Conservation (phyloP, 2,888 invertebrate species). For the Sesia apiformis region DNA sequence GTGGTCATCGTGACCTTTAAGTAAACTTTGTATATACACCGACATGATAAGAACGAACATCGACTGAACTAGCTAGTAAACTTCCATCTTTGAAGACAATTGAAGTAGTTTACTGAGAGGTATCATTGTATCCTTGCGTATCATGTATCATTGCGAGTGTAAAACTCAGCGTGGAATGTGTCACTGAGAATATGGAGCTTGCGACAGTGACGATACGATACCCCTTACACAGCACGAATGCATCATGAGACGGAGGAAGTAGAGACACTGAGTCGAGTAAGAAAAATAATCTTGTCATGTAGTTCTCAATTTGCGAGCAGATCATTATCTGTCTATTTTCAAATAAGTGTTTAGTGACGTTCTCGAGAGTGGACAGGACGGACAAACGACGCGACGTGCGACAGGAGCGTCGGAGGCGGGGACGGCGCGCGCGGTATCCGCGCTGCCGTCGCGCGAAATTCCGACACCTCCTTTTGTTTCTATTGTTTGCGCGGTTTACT, state of each 20-base stretch:
- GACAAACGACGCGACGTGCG: background rate
- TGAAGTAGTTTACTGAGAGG: background rate
- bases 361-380: background rate
- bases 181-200: conserved; percentile 4
- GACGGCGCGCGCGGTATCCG: conserved; percentile 2
- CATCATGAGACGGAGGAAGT: conserved; percentile 15
- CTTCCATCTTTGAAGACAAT: background rate
- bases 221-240: conserved; percentile 2
- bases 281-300: conserved; percentile 5
- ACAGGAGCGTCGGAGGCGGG: conserved; percentile 1
- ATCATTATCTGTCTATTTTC: conserved; percentile 5
- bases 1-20: too few relatives aligned
- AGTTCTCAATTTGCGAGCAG: conserved; percentile 1
- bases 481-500: conserved; percentile 44
- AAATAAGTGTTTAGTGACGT: background rate
- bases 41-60: background rate
- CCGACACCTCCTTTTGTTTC: conserved; percentile 44
- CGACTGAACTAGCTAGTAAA: background rate
- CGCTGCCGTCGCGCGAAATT: conserved; percentile 34
- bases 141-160: conserved; percentile 10
- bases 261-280: conserved; percentile 5
- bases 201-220: background rate
- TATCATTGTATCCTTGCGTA: conserved; percentile 10
- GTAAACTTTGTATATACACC: too few relatives aligned
- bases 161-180: conserved; percentile 26